Conservation (phyloP, 2,113 vertebrate genomes). For the Phyllopteryx taeniolatus region DNA sequence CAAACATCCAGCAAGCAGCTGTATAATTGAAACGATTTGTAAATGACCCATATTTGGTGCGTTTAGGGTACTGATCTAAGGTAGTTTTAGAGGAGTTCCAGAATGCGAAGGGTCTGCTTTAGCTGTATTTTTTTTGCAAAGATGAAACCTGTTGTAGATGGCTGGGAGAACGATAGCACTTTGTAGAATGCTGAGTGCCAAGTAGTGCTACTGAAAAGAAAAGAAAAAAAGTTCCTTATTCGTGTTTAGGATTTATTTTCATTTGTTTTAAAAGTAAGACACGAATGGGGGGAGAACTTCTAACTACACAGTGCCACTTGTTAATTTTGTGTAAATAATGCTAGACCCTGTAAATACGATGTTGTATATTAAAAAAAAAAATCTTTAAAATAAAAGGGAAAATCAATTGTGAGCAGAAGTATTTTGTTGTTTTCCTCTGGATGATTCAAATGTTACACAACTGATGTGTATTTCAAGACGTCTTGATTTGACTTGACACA, state of each 20-base stretch:
- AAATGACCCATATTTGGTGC: constrained; percentile 36
- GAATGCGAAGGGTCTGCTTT: constrained; percentile 14
- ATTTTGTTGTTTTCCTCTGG: constrained; percentile 44
- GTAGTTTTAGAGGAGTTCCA: constrained; percentile 6
- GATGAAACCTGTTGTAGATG: constrained; percentile 46
- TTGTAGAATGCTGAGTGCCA: constrained; percentile 62
- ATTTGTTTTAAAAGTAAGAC: constrained; percentile 7
- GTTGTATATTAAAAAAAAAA: constrained; percentile 81
- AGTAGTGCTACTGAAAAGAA: constrained; percentile 57
- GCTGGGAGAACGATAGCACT: constrained; percentile 65
- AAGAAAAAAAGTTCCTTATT: constrained; percentile 14
- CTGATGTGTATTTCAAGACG: constrained; percentile 49
- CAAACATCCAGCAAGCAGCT: constrained; percentile 31
- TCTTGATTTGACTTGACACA: constrained; percentile 42
- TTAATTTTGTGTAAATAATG: constrained; percentile 79
- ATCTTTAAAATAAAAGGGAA: constrained; percentile 78
- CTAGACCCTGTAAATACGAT: constrained; percentile 78
- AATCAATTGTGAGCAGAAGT: constrained; percentile 67
- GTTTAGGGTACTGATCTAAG: constrained; percentile 45
- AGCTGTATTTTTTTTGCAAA: constrained; percentile 63
- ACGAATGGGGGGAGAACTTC: constrained; percentile 54
- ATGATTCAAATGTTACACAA: constrained; percentile 57
- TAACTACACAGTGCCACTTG: constrained; percentile 77
- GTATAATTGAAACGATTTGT: constrained; percentile 34
- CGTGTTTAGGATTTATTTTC: constrained; percentile 58